These are phyloP conservation scores for Neotragus pygmaeus DNA, from an alignment of 2,113 vertebrate genomes.

Conservation along the genomic window DNA sequence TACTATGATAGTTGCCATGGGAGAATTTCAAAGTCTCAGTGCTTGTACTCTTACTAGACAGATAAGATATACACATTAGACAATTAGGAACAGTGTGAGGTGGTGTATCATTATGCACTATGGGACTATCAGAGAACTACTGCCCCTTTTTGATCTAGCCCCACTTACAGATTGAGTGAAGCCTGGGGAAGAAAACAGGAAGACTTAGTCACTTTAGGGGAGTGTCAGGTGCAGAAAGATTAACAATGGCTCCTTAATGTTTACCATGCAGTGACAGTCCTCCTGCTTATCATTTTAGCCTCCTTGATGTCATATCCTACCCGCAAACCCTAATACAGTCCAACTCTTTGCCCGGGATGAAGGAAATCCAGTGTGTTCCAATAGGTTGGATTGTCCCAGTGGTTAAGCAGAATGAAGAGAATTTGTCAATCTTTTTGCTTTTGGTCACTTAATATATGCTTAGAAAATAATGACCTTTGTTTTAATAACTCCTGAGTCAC, in stretches of 20 bases:
- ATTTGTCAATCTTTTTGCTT: background rate
- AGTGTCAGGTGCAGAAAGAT: background rate
- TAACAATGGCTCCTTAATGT: background rate
- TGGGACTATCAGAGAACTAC: background rate
- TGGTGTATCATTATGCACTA: background rate
- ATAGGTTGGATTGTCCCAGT: background rate
- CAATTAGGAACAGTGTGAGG: background rate
- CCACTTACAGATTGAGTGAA: background rate
- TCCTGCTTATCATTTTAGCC: background rate
- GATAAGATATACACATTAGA: background rate
- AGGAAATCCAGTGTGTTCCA: background rate
- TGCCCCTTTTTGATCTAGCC: background rate
- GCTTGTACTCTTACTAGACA: background rate
- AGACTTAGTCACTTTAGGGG: background rate
- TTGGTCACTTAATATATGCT: background rate
- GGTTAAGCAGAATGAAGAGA: background rate
- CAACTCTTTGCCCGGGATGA: background rate
- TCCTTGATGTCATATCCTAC: background rate
- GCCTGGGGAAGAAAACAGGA: background rate
- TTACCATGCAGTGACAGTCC: background rate
- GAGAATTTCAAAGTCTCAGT: background rate
- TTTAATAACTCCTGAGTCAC: background rate
- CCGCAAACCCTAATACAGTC: background rate
- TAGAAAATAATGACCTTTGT: background rate
- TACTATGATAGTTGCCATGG: slow-evolving; percentile 9